Percentiles rank a stretch among this genome's conserved stretches.
Conservation (phyloP, 2,113 vertebrate species). For the Fregata magnificens region DNA sequence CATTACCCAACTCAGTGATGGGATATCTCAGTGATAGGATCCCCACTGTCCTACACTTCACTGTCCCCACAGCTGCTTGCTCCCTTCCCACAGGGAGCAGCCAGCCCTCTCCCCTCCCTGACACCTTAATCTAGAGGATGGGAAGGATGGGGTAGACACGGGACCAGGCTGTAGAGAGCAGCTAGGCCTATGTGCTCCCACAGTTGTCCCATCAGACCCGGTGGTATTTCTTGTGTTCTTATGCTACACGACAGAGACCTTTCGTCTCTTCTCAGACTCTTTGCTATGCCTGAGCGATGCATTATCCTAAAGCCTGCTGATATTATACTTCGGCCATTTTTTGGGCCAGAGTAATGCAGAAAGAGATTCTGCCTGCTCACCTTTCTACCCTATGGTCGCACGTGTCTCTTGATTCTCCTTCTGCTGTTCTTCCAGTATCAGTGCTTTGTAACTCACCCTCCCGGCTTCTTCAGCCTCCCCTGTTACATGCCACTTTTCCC, state of each 20-base stretch:
- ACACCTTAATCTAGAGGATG: neutral
- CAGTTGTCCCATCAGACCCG: neutral
- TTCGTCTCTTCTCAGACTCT: neutral
- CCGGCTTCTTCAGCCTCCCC: neutral
- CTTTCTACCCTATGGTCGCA: neutral
- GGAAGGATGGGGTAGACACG: no score
- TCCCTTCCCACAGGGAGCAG: neutral
- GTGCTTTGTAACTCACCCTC: neutral
- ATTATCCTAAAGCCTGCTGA: neutral
- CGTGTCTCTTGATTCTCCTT: neutral
- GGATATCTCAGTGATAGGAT: neutral
- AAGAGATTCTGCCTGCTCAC: neutral
- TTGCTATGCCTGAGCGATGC: neutral
- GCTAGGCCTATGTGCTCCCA: neutral
- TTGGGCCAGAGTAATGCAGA: neutral
- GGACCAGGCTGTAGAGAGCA: neutral
- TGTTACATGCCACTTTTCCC: neutral
- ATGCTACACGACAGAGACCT: accelerated
- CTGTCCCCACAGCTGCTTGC: neutral
- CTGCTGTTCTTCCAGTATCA: neutral
- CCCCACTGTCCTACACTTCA: neutral
- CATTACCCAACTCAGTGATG: neutral
- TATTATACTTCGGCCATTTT: accelerated
- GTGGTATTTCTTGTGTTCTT: neutral
- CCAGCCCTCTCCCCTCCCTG: neutral